A percentile compares a stretch with the other conserved stretches of the same genome.
These are phyloP conservation scores for Cheirogaleus major DNA, from an alignment of 2,797 vertebrate species.

Conservation along the genomic window DNA sequence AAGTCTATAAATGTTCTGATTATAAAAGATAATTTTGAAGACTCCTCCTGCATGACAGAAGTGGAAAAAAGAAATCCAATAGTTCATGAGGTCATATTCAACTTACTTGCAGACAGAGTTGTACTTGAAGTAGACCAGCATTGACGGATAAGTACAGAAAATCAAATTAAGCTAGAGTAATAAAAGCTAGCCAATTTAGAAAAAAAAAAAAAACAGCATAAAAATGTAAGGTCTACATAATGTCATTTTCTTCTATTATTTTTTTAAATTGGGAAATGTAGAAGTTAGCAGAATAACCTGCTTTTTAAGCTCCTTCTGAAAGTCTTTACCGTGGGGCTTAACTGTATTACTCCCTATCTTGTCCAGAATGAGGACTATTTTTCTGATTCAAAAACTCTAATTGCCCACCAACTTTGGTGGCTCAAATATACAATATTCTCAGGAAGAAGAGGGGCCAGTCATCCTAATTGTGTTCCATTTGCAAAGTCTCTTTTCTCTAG, in stretches of 20 bases:
- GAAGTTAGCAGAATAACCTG: not conserved
- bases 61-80: not conserved
- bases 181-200: not conserved
- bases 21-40: not conserved
- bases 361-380: not conserved
- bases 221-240: not conserved
- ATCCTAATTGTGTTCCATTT: no score
- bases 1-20: not conserved
- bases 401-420: not conserved
- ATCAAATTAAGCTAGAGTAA: not conserved
- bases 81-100: not conserved
- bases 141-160: not conserved
- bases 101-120: not conserved
- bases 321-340: not conserved
- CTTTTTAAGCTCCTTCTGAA: not conserved
- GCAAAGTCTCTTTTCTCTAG: not conserved
- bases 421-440: not conserved
- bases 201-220: not conserved
- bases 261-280: not conserved
- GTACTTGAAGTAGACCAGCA: rapidly evolving
- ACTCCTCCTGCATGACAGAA: not conserved
- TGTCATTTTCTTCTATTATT: not conserved
- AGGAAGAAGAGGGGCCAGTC: not conserved
- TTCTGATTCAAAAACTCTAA: not conserved
- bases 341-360: no score